Evolutionary conservation across 2,888 invertebrate species (phyloP).

Genomic region (Hyposoter dolosus): DNA sequence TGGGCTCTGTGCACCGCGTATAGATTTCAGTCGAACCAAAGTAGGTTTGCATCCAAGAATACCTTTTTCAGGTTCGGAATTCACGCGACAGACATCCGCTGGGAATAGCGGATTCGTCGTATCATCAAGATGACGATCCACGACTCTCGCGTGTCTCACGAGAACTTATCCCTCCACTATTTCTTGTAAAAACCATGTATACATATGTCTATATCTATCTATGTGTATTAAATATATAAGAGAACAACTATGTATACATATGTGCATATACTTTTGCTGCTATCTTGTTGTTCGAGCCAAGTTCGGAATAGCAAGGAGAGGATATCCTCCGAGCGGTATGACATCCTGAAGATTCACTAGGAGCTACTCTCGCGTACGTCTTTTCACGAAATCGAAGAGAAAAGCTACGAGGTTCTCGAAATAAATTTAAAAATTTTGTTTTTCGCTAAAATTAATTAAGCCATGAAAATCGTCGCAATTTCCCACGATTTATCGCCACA

Average conservation of each 20-base stretch:
- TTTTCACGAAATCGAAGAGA: neutral
- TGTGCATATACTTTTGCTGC: conserved; percentile 18
- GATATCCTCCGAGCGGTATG: conserved; percentile 56
- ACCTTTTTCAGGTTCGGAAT: conserved; percentile 24
- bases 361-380: neutral
- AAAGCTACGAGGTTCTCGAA: neutral
- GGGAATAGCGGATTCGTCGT: conserved; percentile 67
- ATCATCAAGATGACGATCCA: conserved; percentile 40
- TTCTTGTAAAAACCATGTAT: conserved; percentile 9
- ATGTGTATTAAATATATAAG: neutral
- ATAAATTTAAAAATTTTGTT: neutral
- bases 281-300: conserved; percentile 37
- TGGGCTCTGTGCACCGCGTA: neutral
- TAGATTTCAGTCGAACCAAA: neutral
- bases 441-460: neutral
- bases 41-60: conserved; percentile 14
- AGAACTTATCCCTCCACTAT: conserved; percentile 13
- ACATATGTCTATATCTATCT: neutral
- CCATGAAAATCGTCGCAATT: neutral
- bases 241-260: neutral
- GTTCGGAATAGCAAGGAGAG: conserved; percentile 43
- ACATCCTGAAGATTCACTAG: conserved; percentile 47
- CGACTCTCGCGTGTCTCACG: conserved; percentile 57
- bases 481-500: neutral
- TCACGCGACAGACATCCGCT: conserved; percentile 64